Evolutionary conservation across 2,888 invertebrate genomes (phyloP), one percentile per base, ranked within the genome.

Genomic region (Myopa tessellatipennis): DNA sequence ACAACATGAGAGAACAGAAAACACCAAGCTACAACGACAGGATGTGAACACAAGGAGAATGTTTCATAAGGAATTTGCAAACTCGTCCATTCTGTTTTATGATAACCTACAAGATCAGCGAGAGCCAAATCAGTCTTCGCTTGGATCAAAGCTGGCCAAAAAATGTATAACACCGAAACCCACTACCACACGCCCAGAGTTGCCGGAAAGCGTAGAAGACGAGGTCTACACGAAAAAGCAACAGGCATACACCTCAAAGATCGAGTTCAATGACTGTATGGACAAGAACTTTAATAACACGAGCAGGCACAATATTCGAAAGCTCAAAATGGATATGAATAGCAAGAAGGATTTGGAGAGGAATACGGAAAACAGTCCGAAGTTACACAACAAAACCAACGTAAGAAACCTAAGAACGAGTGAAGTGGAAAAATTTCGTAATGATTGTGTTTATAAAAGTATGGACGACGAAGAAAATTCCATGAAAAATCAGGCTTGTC

Each of bases 41-140:
- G 84, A 85, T 16, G 85, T 85, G 40, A 85, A 87, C 77, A 88
- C 88, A 0, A 85, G 87, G n/a, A 83, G 86, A 74, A 83, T 85
- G 76, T 88, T 89, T 36, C 85, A 87, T 78, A 88, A 86, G 79
- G 88, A 89, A 68, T 87, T 89, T 70, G 85, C 89, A 67, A 87
- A 85, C 45, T 89, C 90, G 0, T 88, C 88, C 55, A 89, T 89
- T 67, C 84, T 88, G 76, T 89, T 89, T 79, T 85, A 84, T 77
- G 89, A 89, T 69, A 85, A 86, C 78, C 79, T 87, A 7, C 81
- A 84, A 7, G 79, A 80, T 26, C 69, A 78, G 8, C 72, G 77
- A 5, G 79, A 77, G 36, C 63, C 3, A 69, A 74, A 7, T 26
- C 72, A 61, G 74, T 8, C 45, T 52, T 3, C 40, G 7, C 52